Evolutionary conservation across 2,113 vertebrate species (phyloP).

Genomic region (Orientallactaga bullata): DNA sequence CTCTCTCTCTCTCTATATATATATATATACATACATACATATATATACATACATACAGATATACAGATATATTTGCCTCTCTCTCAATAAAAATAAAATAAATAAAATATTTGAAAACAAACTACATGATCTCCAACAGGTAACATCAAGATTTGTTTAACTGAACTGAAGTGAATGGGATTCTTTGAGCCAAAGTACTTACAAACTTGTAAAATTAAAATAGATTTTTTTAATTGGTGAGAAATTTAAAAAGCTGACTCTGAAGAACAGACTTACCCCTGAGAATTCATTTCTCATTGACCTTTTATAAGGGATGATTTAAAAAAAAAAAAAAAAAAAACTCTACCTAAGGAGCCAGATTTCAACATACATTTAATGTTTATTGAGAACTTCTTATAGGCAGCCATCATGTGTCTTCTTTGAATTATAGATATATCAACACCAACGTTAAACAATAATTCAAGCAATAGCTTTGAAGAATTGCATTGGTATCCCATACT

Average conservation of each 20-base stretch:
- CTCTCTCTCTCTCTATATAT: too few species aligned
- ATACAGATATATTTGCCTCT: not conserved
- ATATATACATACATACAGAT: too few species aligned
- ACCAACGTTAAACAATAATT: slow-evolving; percentile 38
- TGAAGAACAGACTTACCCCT: slow-evolving; percentile 25
- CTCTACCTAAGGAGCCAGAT: not conserved
- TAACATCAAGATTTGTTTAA: not conserved
- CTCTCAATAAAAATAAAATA: not conserved
- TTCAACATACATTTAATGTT: not conserved
- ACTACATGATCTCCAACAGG: not conserved
- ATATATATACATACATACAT: too few species aligned
- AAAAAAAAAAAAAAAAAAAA: too few species aligned
- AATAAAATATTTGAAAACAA: not conserved
- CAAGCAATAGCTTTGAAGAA: not conserved
- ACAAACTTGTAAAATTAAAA: not conserved
- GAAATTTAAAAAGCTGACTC: slow-evolving; percentile 9
- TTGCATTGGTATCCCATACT: not conserved
- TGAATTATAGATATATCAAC: slow-evolving; percentile 15
- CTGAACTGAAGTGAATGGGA: not conserved
- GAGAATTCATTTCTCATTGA: slow-evolving; percentile 32
- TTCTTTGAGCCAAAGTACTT: slow-evolving; percentile 27
- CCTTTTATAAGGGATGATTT: slow-evolving; percentile 4
- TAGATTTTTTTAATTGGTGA: not conserved
- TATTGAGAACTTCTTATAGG: slow-evolving; percentile 33
- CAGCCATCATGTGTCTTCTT: not conserved